These are phyloP conservation scores for Ginglymostoma cirratum DNA, from an alignment of 2,113 vertebrate species.

Conservation along the genomic window DNA sequence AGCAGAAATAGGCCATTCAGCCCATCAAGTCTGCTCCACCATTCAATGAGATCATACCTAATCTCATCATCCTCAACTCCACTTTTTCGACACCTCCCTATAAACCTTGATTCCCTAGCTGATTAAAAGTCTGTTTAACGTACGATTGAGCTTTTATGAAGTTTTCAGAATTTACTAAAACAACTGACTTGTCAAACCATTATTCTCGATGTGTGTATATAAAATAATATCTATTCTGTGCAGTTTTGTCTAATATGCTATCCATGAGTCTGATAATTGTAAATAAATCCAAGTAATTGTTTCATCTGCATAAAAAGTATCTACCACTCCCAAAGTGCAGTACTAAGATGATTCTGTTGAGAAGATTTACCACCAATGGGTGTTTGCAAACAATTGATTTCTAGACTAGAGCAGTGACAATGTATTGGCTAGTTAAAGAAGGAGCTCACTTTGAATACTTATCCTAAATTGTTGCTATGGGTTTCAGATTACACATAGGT, in stretches of 20 bases:
- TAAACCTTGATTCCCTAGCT: too few relatives aligned
- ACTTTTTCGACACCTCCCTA: too few relatives aligned
- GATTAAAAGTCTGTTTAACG: neutral
- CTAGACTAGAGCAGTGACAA: too few relatives aligned
- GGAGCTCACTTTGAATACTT: neutral
- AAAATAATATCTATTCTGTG: neutral
- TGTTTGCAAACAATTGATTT: too few relatives aligned
- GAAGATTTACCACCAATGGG: too few relatives aligned
- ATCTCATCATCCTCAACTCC: too few relatives aligned
- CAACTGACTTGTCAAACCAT: neutral
- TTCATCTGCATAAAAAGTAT: neutral
- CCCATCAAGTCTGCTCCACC: too few relatives aligned
- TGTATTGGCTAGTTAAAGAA: too few relatives aligned
- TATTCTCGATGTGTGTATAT: neutral
- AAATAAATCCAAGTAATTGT: neutral
- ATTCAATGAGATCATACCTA: too few relatives aligned
- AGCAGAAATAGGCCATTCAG: too few relatives aligned
- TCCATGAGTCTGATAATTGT: neutral
- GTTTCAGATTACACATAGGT: neutral
- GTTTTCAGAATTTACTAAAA: neutral
- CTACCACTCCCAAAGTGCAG: neutral
- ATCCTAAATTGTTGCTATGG: neutral
- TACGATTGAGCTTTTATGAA: neutral
- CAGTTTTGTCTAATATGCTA: neutral
- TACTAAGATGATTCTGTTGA: too few relatives aligned